Evolutionary conservation across 2,888 invertebrate species (phyloP).

Genomic region (Aleiodes alternator): DNA sequence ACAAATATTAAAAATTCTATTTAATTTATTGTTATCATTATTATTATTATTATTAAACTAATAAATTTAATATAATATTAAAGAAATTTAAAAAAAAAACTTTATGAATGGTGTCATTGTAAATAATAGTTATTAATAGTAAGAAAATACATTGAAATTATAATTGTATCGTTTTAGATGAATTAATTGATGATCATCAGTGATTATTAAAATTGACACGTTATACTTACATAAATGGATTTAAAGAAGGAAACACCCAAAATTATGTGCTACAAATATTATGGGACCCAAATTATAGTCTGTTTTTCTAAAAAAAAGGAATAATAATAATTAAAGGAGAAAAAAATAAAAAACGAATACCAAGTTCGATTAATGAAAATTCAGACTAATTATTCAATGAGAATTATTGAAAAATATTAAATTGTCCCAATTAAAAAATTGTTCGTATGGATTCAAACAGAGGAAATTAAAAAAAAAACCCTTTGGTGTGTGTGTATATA

Average conservation of each 20-base stretch:
- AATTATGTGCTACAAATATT: neutral
- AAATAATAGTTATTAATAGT: conserved; percentile 66
- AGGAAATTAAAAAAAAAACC: neutral
- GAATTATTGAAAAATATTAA: neutral
- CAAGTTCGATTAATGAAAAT: conserved; percentile 10
- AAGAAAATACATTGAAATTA: conserved; percentile 25
- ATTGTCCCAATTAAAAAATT: neutral
- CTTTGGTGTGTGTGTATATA: conserved; percentile 2
- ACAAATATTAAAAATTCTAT: conserved; percentile 61
- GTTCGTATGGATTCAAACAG: neutral
- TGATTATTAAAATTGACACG: conserved; percentile 7
- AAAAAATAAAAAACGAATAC: neutral
- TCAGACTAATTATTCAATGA: conserved; percentile 16
- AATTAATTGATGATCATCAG: conserved; percentile 18
- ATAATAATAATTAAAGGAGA: neutral
- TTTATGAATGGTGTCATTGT: conserved; percentile 72
- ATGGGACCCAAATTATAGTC: conserved; percentile 28
- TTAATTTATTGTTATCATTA: conserved; percentile 72
- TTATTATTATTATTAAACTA: conserved; percentile 31
- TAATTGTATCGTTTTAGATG: conserved; percentile 31
- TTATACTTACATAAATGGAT: conserved; percentile 9
- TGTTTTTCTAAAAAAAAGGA: conserved; percentile 11
- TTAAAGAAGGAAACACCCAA: conserved; percentile 3
- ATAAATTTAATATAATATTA: conserved; percentile 54
- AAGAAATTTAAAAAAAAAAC: conserved; percentile 60